Conservation (phyloP, 2,888 invertebrate genomes). For the Andrena haemorrhoa region DNA sequence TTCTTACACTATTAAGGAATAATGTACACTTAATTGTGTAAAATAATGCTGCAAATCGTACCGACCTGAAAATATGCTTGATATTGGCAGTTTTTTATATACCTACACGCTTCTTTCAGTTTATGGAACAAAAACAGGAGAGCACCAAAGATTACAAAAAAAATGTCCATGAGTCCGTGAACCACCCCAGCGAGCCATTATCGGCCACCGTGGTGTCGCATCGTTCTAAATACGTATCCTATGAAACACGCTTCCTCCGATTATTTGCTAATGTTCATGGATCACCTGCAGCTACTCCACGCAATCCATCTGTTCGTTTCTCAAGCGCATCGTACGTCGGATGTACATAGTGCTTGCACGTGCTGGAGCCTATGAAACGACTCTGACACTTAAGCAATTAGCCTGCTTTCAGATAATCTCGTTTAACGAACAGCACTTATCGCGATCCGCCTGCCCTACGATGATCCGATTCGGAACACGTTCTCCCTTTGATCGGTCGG, state of each 20-base stretch:
- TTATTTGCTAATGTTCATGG: constrained; percentile 75
- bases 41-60: too few species aligned
- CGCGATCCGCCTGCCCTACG: constrained; percentile 33
- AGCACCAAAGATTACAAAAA: too few species aligned
- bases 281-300: constrained; percentile 76
- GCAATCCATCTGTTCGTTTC: constrained; percentile 73
- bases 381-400: constrained; percentile 69
- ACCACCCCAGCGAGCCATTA: too few species aligned
- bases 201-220: too few species aligned
- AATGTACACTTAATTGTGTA: too few species aligned
- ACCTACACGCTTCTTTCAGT: too few species aligned
- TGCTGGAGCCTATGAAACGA: constrained; percentile 8
- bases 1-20: too few species aligned
- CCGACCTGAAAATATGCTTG: too few species aligned
- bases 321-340: constrained; percentile 27
- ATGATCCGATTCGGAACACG: constrained; percentile 29
- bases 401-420: constrained; percentile 37
- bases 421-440: constrained; percentile 66
- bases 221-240: background rate
- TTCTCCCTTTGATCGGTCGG: constrained; percentile 32
- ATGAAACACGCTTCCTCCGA: background rate
- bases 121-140: too few species aligned
- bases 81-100: too few species aligned
- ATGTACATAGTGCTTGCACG: constrained; percentile 4
- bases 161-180: too few species aligned